These are phyloP conservation scores for Liparis tanakae DNA, from an alignment of 2,797 vertebrate genomes.

Conservation along the genomic window DNA sequence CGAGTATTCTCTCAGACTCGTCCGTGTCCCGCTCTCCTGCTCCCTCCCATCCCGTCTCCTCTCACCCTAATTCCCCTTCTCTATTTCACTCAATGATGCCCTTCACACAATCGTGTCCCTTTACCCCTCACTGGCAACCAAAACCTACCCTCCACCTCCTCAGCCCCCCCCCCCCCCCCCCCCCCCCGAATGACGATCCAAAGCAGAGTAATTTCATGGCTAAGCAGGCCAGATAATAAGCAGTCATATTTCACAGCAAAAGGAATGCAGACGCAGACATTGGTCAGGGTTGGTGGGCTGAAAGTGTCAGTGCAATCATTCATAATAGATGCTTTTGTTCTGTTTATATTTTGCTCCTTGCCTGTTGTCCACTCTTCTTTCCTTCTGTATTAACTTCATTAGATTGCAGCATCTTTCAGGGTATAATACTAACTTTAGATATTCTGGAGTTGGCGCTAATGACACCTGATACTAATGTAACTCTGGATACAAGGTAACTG, in stretches of 20 bases:
- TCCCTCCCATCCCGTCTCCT: constrained; percentile 33
- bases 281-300: constrained; percentile 55
- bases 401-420: not conserved
- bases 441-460: constrained; percentile 15
- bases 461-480: constrained; percentile 12
- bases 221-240: constrained; percentile 77
- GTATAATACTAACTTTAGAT: not conserved
- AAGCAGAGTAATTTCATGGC: constrained; percentile 77
- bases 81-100: constrained; percentile 54
- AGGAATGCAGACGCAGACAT: constrained; percentile 56
- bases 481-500: constrained; percentile 1
- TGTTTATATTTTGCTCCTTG: constrained; percentile 22
- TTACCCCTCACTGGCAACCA: constrained; percentile 35
- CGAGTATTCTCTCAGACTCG: constrained; percentile 38
- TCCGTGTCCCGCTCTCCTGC: constrained; percentile 39
- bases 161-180: constrained; percentile 1
- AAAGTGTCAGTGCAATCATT: constrained; percentile 61
- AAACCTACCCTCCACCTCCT: not conserved
- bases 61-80: constrained; percentile 39
- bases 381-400: constrained; percentile 1
- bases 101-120: constrained; percentile 63
- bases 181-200: constrained; percentile 63
- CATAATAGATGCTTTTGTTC: constrained; percentile 38
- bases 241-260: constrained; percentile 69
- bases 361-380: constrained; percentile 19